Evolutionary conservation across 2,113 vertebrate genomes (phyloP).

Genomic region (Myrmecophaga tridactyla): DNA sequence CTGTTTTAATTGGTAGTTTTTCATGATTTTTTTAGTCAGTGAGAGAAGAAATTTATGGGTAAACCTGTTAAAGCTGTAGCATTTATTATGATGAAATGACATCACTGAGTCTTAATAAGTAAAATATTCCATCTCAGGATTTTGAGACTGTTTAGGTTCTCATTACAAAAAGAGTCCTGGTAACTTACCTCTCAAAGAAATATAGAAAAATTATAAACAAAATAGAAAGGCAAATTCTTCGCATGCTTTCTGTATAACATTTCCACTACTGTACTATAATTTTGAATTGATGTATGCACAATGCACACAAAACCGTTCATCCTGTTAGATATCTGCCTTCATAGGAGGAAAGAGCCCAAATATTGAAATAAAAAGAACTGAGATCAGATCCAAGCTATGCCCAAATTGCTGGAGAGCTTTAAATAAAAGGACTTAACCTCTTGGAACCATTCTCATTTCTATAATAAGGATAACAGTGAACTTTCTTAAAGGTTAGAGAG

Average conservation of each 20-base stretch:
- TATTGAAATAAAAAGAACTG: neutral
- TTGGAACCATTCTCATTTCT: neutral
- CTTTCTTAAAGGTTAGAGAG: neutral
- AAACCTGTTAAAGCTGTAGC: constrained; percentile 53
- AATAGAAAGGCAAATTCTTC: neutral
- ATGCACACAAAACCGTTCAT: neutral
- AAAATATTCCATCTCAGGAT: constrained; percentile 3
- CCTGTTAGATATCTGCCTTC: neutral
- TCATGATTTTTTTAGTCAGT: neutral
- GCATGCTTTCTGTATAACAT: neutral
- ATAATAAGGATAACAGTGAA: neutral
- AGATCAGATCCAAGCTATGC: neutral
- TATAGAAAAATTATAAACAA: neutral
- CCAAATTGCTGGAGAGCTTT: neutral
- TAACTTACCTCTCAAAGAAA: neutral
- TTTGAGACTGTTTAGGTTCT: neutral
- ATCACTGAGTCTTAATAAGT: constrained; percentile 35
- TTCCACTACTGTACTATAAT: neutral
- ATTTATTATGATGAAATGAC: constrained; percentile 25
- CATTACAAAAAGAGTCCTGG: neutral
- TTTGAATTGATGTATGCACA: neutral
- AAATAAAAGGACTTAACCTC: neutral
- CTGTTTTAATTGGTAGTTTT: constrained; percentile 65
- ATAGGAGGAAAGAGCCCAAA: neutral
- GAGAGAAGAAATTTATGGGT: constrained; percentile 44